Percentiles rank a stretch among this genome's conserved stretches.
Evolutionary conservation across 2,113 vertebrate genomes (phyloP).

Genomic region (Sebastes schlegelii): DNA sequence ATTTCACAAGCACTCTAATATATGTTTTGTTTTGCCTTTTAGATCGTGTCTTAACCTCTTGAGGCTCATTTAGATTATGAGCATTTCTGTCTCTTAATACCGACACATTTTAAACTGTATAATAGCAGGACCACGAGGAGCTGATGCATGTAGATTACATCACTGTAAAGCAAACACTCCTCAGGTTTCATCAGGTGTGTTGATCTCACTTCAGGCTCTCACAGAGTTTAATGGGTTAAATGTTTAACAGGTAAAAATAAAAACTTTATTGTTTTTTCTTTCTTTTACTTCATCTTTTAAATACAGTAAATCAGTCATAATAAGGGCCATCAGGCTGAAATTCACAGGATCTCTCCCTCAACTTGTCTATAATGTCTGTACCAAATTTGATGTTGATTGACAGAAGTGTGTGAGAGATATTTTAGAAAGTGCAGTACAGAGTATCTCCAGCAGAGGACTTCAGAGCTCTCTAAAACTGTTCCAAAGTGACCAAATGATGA

Average conservation of each 20-base stretch:
- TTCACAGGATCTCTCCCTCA: neutral
- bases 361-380: neutral
- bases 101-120: no score
- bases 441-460: constrained; percentile 21
- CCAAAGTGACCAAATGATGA: constrained; percentile 8
- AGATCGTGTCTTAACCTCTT: constrained; percentile 17
- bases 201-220: rapidly evolving
- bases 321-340: rapidly evolving
- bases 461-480: constrained; percentile 11
- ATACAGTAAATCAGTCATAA: neutral
- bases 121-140: no score
- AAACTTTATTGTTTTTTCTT: rapidly evolving
- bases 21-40: neutral
- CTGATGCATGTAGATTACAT: no score
- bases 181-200: neutral
- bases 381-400: neutral
- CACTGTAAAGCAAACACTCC: neutral
- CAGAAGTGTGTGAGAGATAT: constrained; percentile 5
- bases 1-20: no score
- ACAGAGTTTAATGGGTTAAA: rapidly evolving
- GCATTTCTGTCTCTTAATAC: no score
- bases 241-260: neutral
- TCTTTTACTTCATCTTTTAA: rapidly evolving
- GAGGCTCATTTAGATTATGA: neutral
- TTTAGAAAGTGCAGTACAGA: constrained; percentile 29